These are phyloP conservation scores for Vulpes vulpes DNA, from an alignment of 2,113 vertebrate genomes.

Conservation along the genomic window DNA sequence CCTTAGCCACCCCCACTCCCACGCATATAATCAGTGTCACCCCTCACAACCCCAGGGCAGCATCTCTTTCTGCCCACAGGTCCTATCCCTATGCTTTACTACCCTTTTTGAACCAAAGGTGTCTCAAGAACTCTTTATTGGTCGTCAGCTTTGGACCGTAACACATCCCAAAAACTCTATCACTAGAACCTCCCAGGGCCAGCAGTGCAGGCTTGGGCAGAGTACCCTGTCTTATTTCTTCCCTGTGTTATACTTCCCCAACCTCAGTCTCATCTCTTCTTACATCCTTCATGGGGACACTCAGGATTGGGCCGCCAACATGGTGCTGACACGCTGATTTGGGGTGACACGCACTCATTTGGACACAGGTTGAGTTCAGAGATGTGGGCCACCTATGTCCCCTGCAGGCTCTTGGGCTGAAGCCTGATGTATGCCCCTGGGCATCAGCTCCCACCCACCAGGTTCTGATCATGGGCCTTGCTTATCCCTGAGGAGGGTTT, in stretches of 20 bases:
- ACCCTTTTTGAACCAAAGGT: too few relatives aligned
- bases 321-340: background rate
- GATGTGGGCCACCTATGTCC: background rate
- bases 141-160: too few relatives aligned
- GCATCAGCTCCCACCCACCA: background rate
- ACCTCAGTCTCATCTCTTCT: background rate
- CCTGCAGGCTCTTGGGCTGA: background rate
- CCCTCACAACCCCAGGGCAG: too few relatives aligned
- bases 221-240: background rate
- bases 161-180: too few relatives aligned
- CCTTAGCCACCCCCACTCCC: too few relatives aligned
- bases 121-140: too few relatives aligned
- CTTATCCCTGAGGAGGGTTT: background rate
- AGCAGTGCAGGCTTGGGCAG: background rate
- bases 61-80: too few relatives aligned
- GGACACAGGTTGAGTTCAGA: background rate
- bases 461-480: background rate
- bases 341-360: background rate
- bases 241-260: too few relatives aligned
- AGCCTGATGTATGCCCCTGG: rapidly evolving
- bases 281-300: background rate
- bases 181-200: background rate
- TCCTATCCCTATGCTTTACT: too few relatives aligned
- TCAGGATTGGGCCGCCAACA: background rate
- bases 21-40: too few relatives aligned